Conservation (phyloP, 1,140 invertebrate genomes). For the Drosophila nigromelanica region DNA sequence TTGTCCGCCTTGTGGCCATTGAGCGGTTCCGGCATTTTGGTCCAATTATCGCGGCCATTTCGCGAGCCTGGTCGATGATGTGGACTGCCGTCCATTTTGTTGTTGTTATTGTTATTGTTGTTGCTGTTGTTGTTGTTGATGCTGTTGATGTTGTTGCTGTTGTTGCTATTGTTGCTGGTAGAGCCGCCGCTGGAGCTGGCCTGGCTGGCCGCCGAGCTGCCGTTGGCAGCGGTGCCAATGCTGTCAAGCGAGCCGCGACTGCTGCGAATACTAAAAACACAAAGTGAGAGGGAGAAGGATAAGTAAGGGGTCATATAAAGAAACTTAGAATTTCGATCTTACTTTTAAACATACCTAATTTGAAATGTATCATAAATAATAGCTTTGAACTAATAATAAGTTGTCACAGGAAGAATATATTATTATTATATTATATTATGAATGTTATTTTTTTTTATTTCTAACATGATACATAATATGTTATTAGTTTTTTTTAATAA, state of each 20-base stretch:
- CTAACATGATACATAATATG: too few relatives aligned
- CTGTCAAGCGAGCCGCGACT: slow-evolving; percentile 83
- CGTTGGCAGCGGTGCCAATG: slow-evolving; percentile 76
- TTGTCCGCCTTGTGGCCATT: slow-evolving; percentile 78
- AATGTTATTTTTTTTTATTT: too few relatives aligned
- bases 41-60: slow-evolving; percentile 72
- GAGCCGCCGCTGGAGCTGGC: slow-evolving; percentile 78
- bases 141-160: slow-evolving; percentile 48
- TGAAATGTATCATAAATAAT: too few relatives aligned
- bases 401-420: too few relatives aligned
- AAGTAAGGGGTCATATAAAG: background rate
- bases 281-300: slow-evolving; percentile 3
- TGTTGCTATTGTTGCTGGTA: slow-evolving; percentile 41
- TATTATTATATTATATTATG: too few relatives aligned
- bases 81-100: slow-evolving; percentile 60
- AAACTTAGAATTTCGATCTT: too few relatives aligned
- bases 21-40: slow-evolving; percentile 80
- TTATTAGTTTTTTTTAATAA: too few relatives aligned
- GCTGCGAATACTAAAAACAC: slow-evolving; percentile 69
- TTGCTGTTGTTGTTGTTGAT: slow-evolving; percentile 52
- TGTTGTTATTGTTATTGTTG: slow-evolving; percentile 62
- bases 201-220: slow-evolving; percentile 75
- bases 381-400: too few relatives aligned
- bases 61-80: too few relatives aligned
- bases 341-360: too few relatives aligned